These are phyloP conservation scores for Tribolium madens DNA, from an alignment of 1,140 invertebrate genomes.

Conservation along the genomic window DNA sequence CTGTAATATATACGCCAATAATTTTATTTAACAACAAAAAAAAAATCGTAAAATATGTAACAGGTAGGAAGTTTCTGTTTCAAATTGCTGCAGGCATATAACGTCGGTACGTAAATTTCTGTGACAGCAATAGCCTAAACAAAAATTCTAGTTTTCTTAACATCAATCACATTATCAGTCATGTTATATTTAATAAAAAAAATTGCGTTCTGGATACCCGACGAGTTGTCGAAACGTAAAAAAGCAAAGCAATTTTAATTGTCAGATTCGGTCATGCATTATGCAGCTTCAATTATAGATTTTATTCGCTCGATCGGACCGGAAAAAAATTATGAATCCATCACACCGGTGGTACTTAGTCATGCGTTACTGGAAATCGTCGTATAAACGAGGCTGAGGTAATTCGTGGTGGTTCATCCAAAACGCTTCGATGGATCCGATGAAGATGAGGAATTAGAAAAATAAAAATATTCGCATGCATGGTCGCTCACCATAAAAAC, in stretches of 20 bases:
- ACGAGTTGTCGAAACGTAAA: neutral
- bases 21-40: too few relatives aligned
- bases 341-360: conserved; percentile 8
- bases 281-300: neutral
- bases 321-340: conserved; percentile 21
- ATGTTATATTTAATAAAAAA: neutral
- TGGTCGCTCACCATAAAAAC: conserved; percentile 18
- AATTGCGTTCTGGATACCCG: neutral
- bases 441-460: neutral
- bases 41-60: too few relatives aligned
- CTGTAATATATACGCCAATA: too few relatives aligned
- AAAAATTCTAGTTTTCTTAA: too few relatives aligned
- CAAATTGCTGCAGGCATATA: too few relatives aligned
- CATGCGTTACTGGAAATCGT: conserved; percentile 15
- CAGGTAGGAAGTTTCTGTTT: too few relatives aligned
- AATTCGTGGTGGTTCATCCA: neutral
- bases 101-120: too few relatives aligned
- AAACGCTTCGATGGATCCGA: neutral
- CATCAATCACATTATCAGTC: too few relatives aligned
- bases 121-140: too few relatives aligned
- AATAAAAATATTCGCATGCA: conserved; percentile 18
- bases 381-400: conserved; percentile 1
- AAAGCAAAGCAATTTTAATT: neutral
- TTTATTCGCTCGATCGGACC: neutral
- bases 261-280: neutral